Conservation (phyloP, 2,797 vertebrate genomes). For the Pitangus sulphuratus region DNA sequence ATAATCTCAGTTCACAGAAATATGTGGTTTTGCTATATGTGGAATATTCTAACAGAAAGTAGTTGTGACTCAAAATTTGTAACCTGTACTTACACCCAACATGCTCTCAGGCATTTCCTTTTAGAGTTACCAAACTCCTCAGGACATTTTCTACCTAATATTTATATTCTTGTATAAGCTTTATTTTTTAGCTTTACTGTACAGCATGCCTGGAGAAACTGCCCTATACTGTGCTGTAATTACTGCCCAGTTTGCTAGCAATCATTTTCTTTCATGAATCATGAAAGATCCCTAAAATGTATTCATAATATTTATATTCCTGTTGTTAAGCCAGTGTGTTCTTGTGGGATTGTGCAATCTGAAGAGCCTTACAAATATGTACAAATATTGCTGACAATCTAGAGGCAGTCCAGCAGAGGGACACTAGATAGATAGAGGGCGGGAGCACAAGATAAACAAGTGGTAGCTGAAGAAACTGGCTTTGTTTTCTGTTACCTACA, state of each 20-base stretch:
- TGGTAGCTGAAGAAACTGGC: neutral
- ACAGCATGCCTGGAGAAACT: neutral
- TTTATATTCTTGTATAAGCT: neutral
- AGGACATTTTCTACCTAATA: neutral
- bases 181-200: neutral
- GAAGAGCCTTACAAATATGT: conserved; percentile 10
- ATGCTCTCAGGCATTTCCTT: neutral
- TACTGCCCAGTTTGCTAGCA: neutral
- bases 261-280: neutral
- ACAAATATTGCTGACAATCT: neutral
- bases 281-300: neutral
- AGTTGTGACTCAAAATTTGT: neutral
- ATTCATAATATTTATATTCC: conserved; percentile 26
- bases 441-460: neutral
- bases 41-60: neutral
- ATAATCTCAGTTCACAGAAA: neutral
- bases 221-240: neutral
- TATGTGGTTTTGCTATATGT: neutral
- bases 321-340: conserved; percentile 3
- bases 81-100: neutral
- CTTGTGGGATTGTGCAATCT: conserved; percentile 9
- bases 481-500: neutral
- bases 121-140: neutral
- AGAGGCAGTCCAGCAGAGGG: neutral
- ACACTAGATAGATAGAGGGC: neutral